A percentile compares a stretch with the other conserved stretches of the same genome.
phyloP scores from a whole-genome alignment of 2,888 invertebrate species.

The Epirrita christyi region DNA sequence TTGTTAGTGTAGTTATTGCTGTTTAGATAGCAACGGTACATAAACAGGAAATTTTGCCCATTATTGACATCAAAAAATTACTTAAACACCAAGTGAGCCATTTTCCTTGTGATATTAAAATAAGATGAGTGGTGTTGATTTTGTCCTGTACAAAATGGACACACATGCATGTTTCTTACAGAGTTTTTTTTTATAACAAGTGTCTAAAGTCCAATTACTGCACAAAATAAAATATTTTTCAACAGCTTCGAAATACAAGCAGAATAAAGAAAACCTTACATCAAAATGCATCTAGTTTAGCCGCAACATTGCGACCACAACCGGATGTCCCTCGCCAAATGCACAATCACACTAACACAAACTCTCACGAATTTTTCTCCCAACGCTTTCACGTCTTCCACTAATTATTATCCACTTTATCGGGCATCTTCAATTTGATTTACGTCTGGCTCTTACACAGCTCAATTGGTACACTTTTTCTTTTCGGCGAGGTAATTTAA shows the following conservation, averaged over 20 bases:
- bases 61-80: neutral
- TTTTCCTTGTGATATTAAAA: no score
- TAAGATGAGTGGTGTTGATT: no score
- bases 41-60: slow-evolving; percentile 10
- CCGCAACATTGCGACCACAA: slow-evolving; percentile 47
- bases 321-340: slow-evolving; percentile 80
- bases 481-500: slow-evolving; percentile 74
- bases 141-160: no score
- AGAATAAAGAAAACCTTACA: slow-evolving; percentile 20
- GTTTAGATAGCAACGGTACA: slow-evolving; percentile 14
- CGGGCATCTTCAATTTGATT: slow-evolving; percentile 85
- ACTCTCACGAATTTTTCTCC: slow-evolving; percentile 85
- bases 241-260: neutral
- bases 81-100: no score
- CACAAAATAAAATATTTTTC: no score
- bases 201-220: no score
- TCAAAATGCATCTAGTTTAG: slow-evolving; percentile 20
- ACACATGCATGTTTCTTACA: no score
- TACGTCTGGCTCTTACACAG: slow-evolving; percentile 79
- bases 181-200: no score
- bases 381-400: slow-evolving; percentile 83
- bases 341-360: slow-evolving; percentile 82
- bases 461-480: slow-evolving; percentile 82
- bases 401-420: slow-evolving; percentile 85
- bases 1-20: slow-evolving; percentile 21